Evolutionary conservation across 2,888 invertebrate species (phyloP).

Genomic region (Xiphydria camelus): DNA sequence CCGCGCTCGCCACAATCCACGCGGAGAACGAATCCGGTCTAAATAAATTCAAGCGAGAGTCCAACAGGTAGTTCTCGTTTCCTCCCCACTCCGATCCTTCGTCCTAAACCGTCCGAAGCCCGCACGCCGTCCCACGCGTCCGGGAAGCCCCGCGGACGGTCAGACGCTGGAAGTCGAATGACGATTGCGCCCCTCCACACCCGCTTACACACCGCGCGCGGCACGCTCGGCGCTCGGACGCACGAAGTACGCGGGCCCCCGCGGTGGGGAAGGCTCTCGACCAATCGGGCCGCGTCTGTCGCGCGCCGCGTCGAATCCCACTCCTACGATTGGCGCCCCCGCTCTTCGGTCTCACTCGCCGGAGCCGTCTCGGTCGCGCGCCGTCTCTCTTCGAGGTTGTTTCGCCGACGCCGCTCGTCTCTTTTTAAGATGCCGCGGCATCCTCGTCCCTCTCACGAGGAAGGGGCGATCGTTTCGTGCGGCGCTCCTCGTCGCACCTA

Average conservation of each 20-base stretch:
- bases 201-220: constrained; percentile 36
- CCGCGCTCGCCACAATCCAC: too few species aligned
- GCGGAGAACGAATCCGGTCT: constrained; percentile 29
- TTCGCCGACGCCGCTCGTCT: constrained; percentile 17
- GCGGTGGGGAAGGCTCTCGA: constrained; percentile 32
- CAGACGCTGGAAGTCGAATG: constrained; percentile 27
- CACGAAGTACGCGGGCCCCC: constrained; percentile 8
- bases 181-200: constrained; percentile 29
- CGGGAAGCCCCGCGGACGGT: constrained; percentile 10
- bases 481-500: constrained; percentile 25
- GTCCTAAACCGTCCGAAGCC: constrained; percentile 27
- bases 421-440: constrained; percentile 5
- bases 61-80: constrained; percentile 39
- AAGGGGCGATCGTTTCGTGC: constrained; percentile 14
- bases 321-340: constrained; percentile 41
- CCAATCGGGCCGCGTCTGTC: constrained; percentile 47
- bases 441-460: constrained; percentile 12
- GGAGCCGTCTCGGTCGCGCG: constrained; percentile 17
- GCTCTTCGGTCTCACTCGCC: constrained; percentile 6
- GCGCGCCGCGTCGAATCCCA: constrained; percentile 53
- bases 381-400: too few species aligned
- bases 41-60: constrained; percentile 41
- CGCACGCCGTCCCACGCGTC: constrained; percentile 29
- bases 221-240: constrained; percentile 37
- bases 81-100: constrained; percentile 11